These are phyloP conservation scores for Zaprionus ghesquierei DNA, from an alignment of 1,140 invertebrate genomes.

Conservation along the genomic window DNA sequence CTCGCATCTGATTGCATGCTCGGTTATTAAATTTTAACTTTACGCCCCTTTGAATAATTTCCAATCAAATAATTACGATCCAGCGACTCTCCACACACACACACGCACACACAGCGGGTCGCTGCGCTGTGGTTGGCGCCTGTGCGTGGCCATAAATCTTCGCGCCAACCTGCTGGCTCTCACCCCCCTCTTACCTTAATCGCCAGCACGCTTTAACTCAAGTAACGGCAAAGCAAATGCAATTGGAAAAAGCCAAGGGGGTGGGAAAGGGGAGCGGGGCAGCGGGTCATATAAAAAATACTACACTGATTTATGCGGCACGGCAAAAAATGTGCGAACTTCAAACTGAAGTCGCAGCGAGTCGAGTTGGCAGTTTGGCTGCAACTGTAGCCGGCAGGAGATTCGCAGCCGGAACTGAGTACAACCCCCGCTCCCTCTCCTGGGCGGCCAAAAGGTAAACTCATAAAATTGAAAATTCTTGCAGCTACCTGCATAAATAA, in stretches of 20 bases:
- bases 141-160: constrained; percentile 52
- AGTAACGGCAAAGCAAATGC: constrained; percentile 50
- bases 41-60: constrained; percentile 60
- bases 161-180: constrained; percentile 34
- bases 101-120: background rate
- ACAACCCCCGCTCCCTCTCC: background rate
- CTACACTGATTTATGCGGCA: constrained; percentile 60
- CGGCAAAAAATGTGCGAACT: constrained; percentile 49
- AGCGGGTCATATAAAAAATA: constrained; percentile 23
- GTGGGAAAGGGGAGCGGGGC: background rate
- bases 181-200: constrained; percentile 13
- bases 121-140: background rate
- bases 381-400: constrained; percentile 13
- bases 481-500: constrained; percentile 46
- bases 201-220: constrained; percentile 45
- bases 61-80: constrained; percentile 60
- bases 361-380: constrained; percentile 24
- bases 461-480: constrained; percentile 67
- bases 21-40: constrained; percentile 56
- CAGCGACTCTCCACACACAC: constrained; percentile 24
- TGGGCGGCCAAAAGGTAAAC: constrained; percentile 51
- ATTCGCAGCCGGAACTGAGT: background rate
- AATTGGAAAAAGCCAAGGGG: constrained; percentile 26
- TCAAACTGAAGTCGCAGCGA: constrained; percentile 38
- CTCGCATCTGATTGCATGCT: constrained; percentile 41